Base-by-base conservation (phyloP, 2,113 vertebrate species). In the Acrocephalus arundinaceus region DNA sequence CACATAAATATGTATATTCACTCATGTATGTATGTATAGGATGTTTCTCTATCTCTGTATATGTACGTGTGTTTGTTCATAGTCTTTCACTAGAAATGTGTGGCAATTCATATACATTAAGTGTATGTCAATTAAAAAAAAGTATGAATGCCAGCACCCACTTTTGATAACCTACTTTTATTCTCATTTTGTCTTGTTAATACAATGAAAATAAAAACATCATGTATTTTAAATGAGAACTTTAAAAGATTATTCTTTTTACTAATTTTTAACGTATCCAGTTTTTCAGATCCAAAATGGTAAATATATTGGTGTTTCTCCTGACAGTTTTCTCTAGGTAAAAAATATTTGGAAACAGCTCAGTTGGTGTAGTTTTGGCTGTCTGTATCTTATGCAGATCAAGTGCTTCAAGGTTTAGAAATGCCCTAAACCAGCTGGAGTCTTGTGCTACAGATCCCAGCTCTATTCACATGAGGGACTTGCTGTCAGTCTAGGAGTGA, bases 181-280 rank as follows among this genome's bases (percentile, higher is more conserved):
- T 73, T 85, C 87, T 95, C 92, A 95, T 85, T 97, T 91, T 96
- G 90, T 96, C 92, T 77, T 97, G 89, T 96, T 95, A 66, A 94
- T 90, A 89, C 79, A 58, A 96, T 85, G 77, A 79, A 97, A 97
- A 97, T 95, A 92, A 96, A 95, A 96, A 87, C 35, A 1, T 95
- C 79, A 62, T 90, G 83, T 95, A 97, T 97, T 97, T 97, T 97
- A 96, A 96, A 86, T 96, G 87, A 96, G 46, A 89, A 75, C 81
- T 95, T 96, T 78, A 93, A 80, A 94, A 94, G 78, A 51, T 93
- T 66, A 70, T 96, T 91, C 37, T 92, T 97, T 91, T 92, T 81
- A 55, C 52, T 82, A 8, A 43, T 81, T 72, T n/a, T 78, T 41
- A 90, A 94, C 24, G 24, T 77, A 77, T 84, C 30, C 14, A 51